A percentile compares a stretch with the other conserved stretches of the same genome.
These are phyloP conservation scores for Aspiorhynchus laticeps DNA, from an alignment of 2,113 vertebrate species.

Conservation along the genomic window DNA sequence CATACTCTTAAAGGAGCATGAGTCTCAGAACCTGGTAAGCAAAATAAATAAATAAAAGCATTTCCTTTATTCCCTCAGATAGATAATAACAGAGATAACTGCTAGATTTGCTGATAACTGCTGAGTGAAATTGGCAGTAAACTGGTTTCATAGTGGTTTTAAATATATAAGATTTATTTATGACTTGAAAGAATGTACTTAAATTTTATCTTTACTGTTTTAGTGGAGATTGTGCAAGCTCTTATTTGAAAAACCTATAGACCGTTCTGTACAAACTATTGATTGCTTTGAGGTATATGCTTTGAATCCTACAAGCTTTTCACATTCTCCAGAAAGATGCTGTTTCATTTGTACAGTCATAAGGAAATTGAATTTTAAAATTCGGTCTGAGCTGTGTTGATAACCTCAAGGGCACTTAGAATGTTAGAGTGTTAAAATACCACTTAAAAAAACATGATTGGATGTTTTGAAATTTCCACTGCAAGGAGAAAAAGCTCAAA, in stretches of 20 bases:
- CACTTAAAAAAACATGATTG: slow-evolving; percentile 30
- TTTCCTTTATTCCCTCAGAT: neutral
- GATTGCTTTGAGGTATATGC: neutral
- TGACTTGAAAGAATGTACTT: neutral
- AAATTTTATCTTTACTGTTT: neutral
- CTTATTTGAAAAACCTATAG: neutral
- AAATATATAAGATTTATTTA: neutral
- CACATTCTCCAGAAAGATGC: neutral
- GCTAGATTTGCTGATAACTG: neutral
- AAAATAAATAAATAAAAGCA: neutral
- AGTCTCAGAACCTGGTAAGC: neutral
- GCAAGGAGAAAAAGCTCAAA: slow-evolving; percentile 4
- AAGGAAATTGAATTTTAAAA: slow-evolving; percentile 17
- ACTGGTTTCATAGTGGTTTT: neutral
- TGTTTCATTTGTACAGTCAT: slow-evolving; percentile 7
- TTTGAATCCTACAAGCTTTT: neutral
- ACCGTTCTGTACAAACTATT: neutral
- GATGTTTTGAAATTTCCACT: slow-evolving; percentile 1
- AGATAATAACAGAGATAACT: neutral
- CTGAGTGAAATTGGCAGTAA: neutral
- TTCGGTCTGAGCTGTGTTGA: slow-evolving; percentile 19
- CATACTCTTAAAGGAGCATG: too few species aligned
- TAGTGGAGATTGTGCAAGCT: neutral
- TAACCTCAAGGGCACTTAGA: slow-evolving; percentile 35
- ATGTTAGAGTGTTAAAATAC: too few species aligned